phyloP scores from a whole-genome alignment of 2,888 invertebrate species.

The Argyresthia albistria region DNA sequence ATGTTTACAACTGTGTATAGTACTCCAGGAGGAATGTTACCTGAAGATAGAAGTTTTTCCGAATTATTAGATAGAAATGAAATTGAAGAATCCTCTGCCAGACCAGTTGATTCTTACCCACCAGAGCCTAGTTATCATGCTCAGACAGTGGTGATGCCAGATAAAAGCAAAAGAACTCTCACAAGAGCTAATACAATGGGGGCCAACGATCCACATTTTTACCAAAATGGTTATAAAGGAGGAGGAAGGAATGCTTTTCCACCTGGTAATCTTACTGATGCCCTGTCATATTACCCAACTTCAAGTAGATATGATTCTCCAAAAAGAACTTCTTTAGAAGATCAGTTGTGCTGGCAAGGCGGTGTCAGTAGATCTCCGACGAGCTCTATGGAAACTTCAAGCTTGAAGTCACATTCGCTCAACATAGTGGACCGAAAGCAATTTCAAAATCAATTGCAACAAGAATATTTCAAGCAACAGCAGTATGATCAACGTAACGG shows the following conservation, averaged over 20 bases:
- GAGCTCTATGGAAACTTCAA: slow-evolving; percentile 73
- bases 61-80: slow-evolving; percentile 77
- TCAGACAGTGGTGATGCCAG: slow-evolving; percentile 64
- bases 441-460: slow-evolving; percentile 67
- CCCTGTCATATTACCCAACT: slow-evolving; percentile 86
- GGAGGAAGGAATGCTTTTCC: slow-evolving; percentile 79
- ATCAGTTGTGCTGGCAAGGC: slow-evolving; percentile 74
- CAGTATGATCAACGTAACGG: slow-evolving; percentile 68
- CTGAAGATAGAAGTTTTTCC: slow-evolving; percentile 77
- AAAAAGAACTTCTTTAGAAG: slow-evolving; percentile 71
- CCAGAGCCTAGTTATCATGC: slow-evolving; percentile 73
- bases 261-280: slow-evolving; percentile 82
- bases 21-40: slow-evolving; percentile 75
- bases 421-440: slow-evolving; percentile 69
- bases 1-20: slow-evolving; percentile 83
- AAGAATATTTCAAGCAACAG: slow-evolving; percentile 67
- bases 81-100: slow-evolving; percentile 47
- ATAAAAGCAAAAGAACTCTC: slow-evolving; percentile 58
- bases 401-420: slow-evolving; percentile 71
- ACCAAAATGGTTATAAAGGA: slow-evolving; percentile 77
- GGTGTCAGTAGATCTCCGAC: slow-evolving; percentile 70
- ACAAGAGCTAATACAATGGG: slow-evolving; percentile 72
- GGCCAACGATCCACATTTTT: slow-evolving; percentile 64
- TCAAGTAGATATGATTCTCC: slow-evolving; percentile 74
- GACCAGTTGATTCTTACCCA: slow-evolving; percentile 58